Evolutionary conservation across 2,888 invertebrate genomes (phyloP), one percentile per base, ranked within the genome.

Genomic region (Liodrosophila aerea): DNA sequence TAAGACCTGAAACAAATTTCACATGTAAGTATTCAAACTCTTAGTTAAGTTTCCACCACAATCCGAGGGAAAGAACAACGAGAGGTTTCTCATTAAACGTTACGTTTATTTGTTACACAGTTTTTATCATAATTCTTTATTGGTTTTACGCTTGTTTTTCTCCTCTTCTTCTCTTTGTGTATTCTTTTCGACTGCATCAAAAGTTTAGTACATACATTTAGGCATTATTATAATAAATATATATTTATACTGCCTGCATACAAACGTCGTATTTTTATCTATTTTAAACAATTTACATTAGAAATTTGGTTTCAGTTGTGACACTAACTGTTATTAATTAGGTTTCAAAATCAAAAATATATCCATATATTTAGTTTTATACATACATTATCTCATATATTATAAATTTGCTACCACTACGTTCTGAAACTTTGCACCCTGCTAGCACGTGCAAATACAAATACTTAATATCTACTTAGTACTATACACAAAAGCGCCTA

Each of bases 241-340:
- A 50, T 13, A 45, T 34, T 11, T 16, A 45, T 9, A 41, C 29
- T 15, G 34, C 5, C 30, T 31, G 44, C 46, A 62, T 40, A 16
- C 2, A 31, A 45, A 13, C 15, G n/a, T 39, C 11, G 15, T 39
- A 29, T 59, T 49, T 37, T 66, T 43, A 27, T 41, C 34, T 65
- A 54, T 54, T 16, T 68, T 83, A 72, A 83, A 73, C 80, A 69
- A 83, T 73, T 73, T 76, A 76, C 73, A 80, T 80, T 61, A 69
- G 43, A 80, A 73, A 83, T 64, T 72, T 73, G 64, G 74, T 69
- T 69, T 73, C 58, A 64, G 34, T 58, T 64, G 2, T 59, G 53
- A 54, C 44, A 52, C 49, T 34, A 58, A 53, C 41, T 67, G 64
- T 31, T 66, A 43, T 41, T 22, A 63, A 45, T 52, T 64, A 60